phyloP scores from a whole-genome alignment of 2,888 invertebrate genomes.

The Anoplius nigerrimus region DNA sequence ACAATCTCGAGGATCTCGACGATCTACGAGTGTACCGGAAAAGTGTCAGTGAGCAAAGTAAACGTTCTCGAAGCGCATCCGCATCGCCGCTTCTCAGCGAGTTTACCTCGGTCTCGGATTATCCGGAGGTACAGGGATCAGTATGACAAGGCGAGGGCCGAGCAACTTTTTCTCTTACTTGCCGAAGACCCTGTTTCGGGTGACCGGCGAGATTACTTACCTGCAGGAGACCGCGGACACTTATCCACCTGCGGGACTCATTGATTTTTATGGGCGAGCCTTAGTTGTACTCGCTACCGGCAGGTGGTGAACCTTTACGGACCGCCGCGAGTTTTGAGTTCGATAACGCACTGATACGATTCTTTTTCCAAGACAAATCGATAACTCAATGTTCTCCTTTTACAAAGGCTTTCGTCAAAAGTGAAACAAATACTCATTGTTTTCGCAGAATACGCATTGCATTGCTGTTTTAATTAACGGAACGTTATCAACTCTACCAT shows the following conservation, averaged over 20 bases:
- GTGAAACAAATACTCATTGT: too few species aligned
- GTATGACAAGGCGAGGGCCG: slow-evolving; percentile 1
- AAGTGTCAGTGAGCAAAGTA: slow-evolving; percentile 60
- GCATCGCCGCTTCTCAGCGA: slow-evolving; percentile 53
- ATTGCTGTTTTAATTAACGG: too few species aligned
- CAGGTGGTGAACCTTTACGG: slow-evolving; percentile 60
- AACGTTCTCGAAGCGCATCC: slow-evolving; percentile 54
- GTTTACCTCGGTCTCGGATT: slow-evolving; percentile 51
- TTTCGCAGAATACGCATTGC: too few species aligned
- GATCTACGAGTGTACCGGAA: slow-evolving; percentile 6
- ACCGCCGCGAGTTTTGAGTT: too few species aligned
- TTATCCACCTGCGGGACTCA: slow-evolving; percentile 67
- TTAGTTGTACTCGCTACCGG: slow-evolving; percentile 57
- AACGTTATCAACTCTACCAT: too few species aligned
- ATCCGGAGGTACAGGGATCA: slow-evolving; percentile 42
- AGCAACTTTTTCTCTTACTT: slow-evolving; percentile 22
- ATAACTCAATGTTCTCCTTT: too few species aligned
- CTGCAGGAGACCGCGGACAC: slow-evolving; percentile 41
- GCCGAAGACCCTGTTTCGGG: slow-evolving; percentile 24
- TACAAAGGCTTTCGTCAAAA: too few species aligned
- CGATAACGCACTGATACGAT: too few species aligned
- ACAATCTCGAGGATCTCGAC: background rate
- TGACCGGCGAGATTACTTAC: slow-evolving; percentile 46
- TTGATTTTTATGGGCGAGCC: slow-evolving; percentile 60
- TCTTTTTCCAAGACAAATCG: too few species aligned